Percentiles rank a stretch among this genome's conserved stretches.
Conservation (phyloP, 2,888 invertebrate species). For the Chironomus riparius region DNA sequence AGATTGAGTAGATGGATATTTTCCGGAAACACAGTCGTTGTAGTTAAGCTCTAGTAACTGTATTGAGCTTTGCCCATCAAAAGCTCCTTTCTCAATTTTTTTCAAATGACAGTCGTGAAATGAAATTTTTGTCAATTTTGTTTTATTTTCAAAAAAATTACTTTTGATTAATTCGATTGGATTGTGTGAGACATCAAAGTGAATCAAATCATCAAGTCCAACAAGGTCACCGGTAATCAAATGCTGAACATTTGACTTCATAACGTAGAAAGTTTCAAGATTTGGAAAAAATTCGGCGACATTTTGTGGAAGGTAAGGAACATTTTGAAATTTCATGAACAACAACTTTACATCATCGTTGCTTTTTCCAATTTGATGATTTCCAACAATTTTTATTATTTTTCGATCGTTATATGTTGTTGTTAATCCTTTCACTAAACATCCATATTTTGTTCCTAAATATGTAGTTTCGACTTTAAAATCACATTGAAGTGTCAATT, state of each 20-base stretch:
- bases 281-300: background rate
- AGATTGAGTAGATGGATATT: no score
- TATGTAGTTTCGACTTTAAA: background rate
- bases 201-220: no score
- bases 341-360: background rate
- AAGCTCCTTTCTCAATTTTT: no score
- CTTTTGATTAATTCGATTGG: no score
- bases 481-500: background rate
- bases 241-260: background rate
- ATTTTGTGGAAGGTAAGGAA: background rate
- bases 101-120: no score
- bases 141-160: no score
- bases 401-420: background rate
- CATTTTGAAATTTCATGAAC: background rate
- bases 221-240: background rate
- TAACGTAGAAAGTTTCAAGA: background rate
- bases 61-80: no score
- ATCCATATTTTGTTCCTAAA: background rate
- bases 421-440: background rate
- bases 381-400: background rate
- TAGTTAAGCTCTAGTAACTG: no score
- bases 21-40: no score
- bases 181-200: no score
- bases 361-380: background rate
- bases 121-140: no score